A percentile compares a stretch with the other conserved stretches of the same genome.
Evolutionary conservation across 2,113 vertebrate species (phyloP).

Genomic region (Deroptyus accipitrinus): DNA sequence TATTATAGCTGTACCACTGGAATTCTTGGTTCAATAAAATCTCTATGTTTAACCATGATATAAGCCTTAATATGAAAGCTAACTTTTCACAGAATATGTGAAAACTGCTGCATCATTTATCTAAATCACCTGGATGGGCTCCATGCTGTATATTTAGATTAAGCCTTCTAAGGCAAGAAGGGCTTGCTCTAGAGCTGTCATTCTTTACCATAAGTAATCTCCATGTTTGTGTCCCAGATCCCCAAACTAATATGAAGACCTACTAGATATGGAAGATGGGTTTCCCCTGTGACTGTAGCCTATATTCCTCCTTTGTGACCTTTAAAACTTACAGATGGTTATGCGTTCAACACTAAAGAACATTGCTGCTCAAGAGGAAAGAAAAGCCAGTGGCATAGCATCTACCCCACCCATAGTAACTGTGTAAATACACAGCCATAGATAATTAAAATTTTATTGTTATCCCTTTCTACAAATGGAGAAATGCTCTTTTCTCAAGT

Average conservation of each 20-base stretch:
- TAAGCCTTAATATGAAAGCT: not conserved
- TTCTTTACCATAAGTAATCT: not conserved
- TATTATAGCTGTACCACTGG: not conserved
- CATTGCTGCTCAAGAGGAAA: not conserved
- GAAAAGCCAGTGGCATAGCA: fast-evolving
- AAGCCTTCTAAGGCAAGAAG: not conserved
- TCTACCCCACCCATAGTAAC: not conserved
- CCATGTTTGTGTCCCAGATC: not conserved
- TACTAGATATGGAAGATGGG: not conserved
- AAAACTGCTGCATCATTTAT: not conserved
- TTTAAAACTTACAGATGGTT: not conserved
- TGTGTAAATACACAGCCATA: not conserved
- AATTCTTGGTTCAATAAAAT: conserved; percentile 48
- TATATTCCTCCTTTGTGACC: not conserved
- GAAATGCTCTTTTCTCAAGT: not conserved
- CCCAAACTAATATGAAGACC: not conserved
- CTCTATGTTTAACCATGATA: not conserved
- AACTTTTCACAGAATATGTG: not conserved
- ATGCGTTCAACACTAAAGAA: not conserved
- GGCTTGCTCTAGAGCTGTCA: not conserved
- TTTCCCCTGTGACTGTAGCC: not conserved
- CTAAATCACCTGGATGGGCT: not conserved
- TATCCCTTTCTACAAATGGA: not conserved
- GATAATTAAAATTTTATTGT: not conserved
- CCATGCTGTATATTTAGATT: not conserved